Evolutionary conservation across 2,113 vertebrate species (phyloP).

Genomic region (Triplophysa siluroides): DNA sequence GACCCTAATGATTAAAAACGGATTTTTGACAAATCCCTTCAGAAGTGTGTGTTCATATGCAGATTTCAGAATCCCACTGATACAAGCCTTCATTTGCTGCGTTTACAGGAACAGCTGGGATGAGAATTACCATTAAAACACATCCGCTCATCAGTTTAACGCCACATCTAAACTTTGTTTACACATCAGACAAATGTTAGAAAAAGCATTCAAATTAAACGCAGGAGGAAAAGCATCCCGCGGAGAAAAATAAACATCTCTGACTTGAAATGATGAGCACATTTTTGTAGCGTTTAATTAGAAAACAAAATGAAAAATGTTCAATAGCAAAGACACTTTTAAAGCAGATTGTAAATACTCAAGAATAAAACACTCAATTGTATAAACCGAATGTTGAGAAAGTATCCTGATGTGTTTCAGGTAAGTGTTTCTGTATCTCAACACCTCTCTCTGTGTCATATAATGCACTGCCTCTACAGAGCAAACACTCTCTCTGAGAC

Average conservation of each 20-base stretch:
- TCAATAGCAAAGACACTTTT: background rate
- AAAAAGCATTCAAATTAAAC: slow-evolving; percentile 4
- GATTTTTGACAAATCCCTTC: slow-evolving; percentile 61
- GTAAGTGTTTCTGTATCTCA: too few species aligned
- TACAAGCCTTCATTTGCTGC: slow-evolving; percentile 61
- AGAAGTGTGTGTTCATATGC: slow-evolving; percentile 59
- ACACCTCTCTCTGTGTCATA: too few species aligned
- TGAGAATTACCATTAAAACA: slow-evolving; percentile 61
- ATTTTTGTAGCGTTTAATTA: background rate
- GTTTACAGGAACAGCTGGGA: slow-evolving; percentile 47
- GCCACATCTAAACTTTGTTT: slow-evolving; percentile 34
- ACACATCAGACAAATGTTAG: background rate
- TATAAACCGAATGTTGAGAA: background rate
- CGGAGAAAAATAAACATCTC: background rate
- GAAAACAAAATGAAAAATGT: too few species aligned
- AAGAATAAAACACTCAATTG: background rate
- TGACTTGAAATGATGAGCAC: background rate
- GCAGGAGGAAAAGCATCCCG: slow-evolving; percentile 3
- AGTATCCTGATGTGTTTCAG: too few species aligned
- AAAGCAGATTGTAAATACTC: background rate
- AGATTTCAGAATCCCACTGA: slow-evolving; percentile 58
- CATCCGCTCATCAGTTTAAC: slow-evolving; percentile 59
- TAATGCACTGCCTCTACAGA: background rate
- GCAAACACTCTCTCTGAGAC: slow-evolving; percentile 14
- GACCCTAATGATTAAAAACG: slow-evolving; percentile 65